Conservation (phyloP, 2,888 invertebrate genomes). For the Tachina lurida region DNA sequence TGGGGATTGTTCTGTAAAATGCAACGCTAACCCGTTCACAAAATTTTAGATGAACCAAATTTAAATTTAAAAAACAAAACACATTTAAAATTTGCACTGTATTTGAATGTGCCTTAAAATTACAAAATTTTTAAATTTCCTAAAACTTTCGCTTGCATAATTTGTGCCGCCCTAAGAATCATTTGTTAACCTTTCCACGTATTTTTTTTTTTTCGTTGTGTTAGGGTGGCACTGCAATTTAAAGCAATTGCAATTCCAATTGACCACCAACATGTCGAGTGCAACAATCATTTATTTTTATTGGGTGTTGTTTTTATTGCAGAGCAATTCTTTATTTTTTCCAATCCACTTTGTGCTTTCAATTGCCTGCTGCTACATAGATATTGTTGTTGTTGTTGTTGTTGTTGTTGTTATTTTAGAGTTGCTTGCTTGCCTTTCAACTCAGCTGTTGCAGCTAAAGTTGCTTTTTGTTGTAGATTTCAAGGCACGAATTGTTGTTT, state of each 20-base stretch:
- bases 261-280: slow-evolving; percentile 71
- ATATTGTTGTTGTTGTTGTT: slow-evolving; percentile 18
- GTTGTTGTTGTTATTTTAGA: slow-evolving; percentile 34
- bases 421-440: slow-evolving; percentile 45
- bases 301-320: slow-evolving; percentile 68
- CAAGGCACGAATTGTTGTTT: slow-evolving; percentile 33
- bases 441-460: slow-evolving; percentile 39
- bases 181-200: slow-evolving; percentile 1
- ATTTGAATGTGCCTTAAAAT: no score
- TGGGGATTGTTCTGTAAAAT: no score
- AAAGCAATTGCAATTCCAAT: slow-evolving; percentile 67
- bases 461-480: not conserved
- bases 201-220: slow-evolving; percentile 7
- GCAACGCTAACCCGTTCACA: no score
- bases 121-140: not conserved
- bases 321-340: slow-evolving; percentile 34
- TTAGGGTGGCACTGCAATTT: slow-evolving; percentile 59
- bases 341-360: slow-evolving; percentile 30
- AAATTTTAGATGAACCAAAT: no score
- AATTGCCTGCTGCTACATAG: slow-evolving; percentile 28
- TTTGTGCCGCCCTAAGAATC: not conserved
- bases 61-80: no score
- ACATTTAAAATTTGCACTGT: no score
- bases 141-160: not conserved
- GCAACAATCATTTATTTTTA: slow-evolving; percentile 70